Evolutionary conservation across 2,888 invertebrate species (phyloP), one percentile per base, ranked within the genome.

Genomic region (Augiades crinisus): DNA sequence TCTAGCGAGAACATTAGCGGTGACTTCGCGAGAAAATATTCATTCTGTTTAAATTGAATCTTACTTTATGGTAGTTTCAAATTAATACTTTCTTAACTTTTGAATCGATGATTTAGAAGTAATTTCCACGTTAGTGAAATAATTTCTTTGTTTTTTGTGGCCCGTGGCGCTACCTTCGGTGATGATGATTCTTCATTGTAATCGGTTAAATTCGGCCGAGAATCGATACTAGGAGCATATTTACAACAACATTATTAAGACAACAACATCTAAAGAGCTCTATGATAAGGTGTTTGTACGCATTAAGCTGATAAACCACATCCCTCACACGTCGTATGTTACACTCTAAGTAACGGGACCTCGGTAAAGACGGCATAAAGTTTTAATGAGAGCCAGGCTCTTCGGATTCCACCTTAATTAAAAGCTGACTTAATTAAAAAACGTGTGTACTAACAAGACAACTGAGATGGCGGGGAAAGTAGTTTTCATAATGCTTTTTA

Each of bases 341-440:
- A 30, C 30, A 19, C 3, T 30, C 30, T 12, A 12, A 30, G 30
- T 12, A 12, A 30, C 30, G 19, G 5, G 30, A 30, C 30, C 30
- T 30, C 30, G 30, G 30, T 30, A 30, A 30, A 30, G 30, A 46
- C 34, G 24, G 14, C 24, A 17, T 33, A 33, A 36, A 24, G 27
- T 46, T 36, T 21, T 24, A 36, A 46, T 16, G 47, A 27, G 43
- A 31, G 14, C 43, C 10, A 16, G 43, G 1, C 33, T 8, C 24
- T 22, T 24, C 17, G 38, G 24, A 31, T 47, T 41, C 17, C 33
- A 16, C 13, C 41, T 34, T 49, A 49, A 49, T 41, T 41, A 49
- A 49, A 41, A 24, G 33, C 41, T 34, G 24, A 34, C 49, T 49
- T 49, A 49, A 49, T 49, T 49, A 34, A 41, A 44, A 49, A 38